Evolutionary conservation across 2,888 invertebrate genomes (phyloP), one percentile per base, ranked within the genome.

Genomic region (Lithophane leautieri): DNA sequence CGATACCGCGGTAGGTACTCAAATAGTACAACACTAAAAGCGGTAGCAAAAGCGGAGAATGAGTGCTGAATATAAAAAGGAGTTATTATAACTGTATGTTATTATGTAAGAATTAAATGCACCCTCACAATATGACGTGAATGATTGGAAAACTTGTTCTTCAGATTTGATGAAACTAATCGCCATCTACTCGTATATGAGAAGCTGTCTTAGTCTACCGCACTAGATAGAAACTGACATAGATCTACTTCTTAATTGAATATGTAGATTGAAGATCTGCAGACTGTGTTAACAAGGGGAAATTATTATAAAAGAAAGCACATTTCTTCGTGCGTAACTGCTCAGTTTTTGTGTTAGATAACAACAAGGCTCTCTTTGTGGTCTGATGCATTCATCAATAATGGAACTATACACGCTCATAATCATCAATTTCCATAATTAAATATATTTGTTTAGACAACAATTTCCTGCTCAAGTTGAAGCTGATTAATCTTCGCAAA

Each of bases 61-160:
- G 88, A 84, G 82, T 44, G 79, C 85, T 85, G 89, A 91, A 91
- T 92, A 90, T 90, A 90, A 90, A 91, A 90, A 89, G 86, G 42
- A 71, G 58, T 81, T 86, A 84, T 82, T 77, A 82, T 84, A 82
- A 73, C 82, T 62, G 71, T 82, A 61, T 82, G 74, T 73, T 88
- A 82, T 82, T 86, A 82, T 80, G 78, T 71, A 76, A 76, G 67
- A 85, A 81, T 76, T 72, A 81, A 82, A 78, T 78, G 61, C n/a
- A 40, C 58, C 22, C 56, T 19, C 52, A 52, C 61, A 73, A 28
- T 62, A 34, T 34, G n/a, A 67, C 34, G 34, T 61, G 28, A 56
- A 56, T 56, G 8, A 14, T 54, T 47, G 44, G 56, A 56, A 67
- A 83, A 40, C 25, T 52, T 19, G 25, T 42, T 73, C 60, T 58